phyloP scores from a whole-genome alignment of 1,140 invertebrate species.

The Zaprionus tsacasi region DNA sequence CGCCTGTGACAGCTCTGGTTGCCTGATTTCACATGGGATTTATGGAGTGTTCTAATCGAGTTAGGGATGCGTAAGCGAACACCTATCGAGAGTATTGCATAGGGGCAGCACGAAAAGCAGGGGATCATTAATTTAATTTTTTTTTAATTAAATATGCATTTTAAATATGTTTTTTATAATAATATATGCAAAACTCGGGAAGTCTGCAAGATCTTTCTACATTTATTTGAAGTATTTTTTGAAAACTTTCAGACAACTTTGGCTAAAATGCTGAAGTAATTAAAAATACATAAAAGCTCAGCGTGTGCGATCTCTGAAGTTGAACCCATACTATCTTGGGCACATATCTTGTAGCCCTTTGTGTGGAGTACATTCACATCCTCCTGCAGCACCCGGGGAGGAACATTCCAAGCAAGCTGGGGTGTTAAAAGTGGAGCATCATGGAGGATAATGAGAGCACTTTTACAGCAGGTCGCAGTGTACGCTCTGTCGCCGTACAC shows the following conservation, averaged over 20 bases:
- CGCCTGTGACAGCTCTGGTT: conserved; percentile 10
- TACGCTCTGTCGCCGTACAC: conserved; percentile 33
- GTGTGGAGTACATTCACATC: conserved; percentile 7
- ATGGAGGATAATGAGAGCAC: conserved; percentile 79
- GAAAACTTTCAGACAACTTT: neutral
- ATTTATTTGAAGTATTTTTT: too few relatives aligned
- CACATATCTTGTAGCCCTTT: conserved; percentile 18
- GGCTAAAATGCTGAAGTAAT: neutral
- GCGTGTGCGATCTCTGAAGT: neutral
- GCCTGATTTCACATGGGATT: conserved; percentile 31
- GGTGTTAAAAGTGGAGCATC: conserved; percentile 77
- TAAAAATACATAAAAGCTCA: conserved; percentile 1
- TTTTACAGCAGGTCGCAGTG: conserved; percentile 59
- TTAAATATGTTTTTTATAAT: too few relatives aligned
- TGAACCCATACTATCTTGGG: conserved; percentile 3
- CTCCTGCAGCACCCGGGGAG: neutral
- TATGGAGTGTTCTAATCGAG: conserved; percentile 13
- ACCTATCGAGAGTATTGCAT: neutral
- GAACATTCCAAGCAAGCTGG: conserved; percentile 28
- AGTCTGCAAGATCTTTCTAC: too few relatives aligned
- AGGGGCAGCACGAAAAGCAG: neutral
- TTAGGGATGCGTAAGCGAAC: neutral
- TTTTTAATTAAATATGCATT: too few relatives aligned
- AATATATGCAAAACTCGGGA: too few relatives aligned
- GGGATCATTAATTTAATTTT: too few relatives aligned